A percentile compares a stretch with the other conserved stretches of the same genome.
These are phyloP conservation scores for Cyprinus carpio DNA, from an alignment of 2,113 vertebrate species.

Conservation along the genomic window DNA sequence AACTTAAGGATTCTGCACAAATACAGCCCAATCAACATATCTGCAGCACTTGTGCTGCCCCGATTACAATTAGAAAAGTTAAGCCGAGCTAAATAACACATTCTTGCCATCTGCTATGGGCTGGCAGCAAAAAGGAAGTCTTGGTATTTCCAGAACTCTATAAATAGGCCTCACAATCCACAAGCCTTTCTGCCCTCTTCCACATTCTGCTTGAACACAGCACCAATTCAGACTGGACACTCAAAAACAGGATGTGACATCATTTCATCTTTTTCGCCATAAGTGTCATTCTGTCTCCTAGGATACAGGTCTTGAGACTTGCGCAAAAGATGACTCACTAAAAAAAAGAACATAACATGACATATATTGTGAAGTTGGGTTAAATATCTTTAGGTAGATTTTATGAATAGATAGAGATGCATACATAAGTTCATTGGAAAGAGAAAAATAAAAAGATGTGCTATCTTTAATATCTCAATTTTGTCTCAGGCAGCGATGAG, in stretches of 20 bases:
- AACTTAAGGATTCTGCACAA: slow-evolving; percentile 10
- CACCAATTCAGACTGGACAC: slow-evolving; percentile 46
- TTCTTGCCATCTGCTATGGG: slow-evolving; percentile 54
- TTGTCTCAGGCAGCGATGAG: too few species aligned
- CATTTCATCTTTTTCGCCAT: slow-evolving; percentile 50
- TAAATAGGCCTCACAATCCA: slow-evolving; percentile 56
- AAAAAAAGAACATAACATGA: neutral
- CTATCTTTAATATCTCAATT: too few species aligned
- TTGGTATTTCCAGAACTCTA: slow-evolving; percentile 58
- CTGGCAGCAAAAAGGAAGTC: slow-evolving; percentile 48
- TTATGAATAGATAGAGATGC: too few species aligned
- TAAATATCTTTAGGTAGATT: too few species aligned
- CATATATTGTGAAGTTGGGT: neutral
- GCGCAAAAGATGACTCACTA: neutral
- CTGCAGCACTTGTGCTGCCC: neutral
- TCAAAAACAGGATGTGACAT: slow-evolving; percentile 55
- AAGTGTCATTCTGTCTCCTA: neutral
- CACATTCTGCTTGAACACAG: slow-evolving; percentile 51
- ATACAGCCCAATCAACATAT: neutral
- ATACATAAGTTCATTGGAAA: too few species aligned
- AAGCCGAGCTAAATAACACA: slow-evolving; percentile 34
- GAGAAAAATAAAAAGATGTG: too few species aligned
- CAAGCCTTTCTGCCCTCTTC: slow-evolving; percentile 38
- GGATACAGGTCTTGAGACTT: neutral
- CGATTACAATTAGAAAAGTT: slow-evolving; percentile 30